These are phyloP conservation scores for Apamea anceps DNA, from an alignment of 2,888 invertebrate species.

Conservation along the genomic window DNA sequence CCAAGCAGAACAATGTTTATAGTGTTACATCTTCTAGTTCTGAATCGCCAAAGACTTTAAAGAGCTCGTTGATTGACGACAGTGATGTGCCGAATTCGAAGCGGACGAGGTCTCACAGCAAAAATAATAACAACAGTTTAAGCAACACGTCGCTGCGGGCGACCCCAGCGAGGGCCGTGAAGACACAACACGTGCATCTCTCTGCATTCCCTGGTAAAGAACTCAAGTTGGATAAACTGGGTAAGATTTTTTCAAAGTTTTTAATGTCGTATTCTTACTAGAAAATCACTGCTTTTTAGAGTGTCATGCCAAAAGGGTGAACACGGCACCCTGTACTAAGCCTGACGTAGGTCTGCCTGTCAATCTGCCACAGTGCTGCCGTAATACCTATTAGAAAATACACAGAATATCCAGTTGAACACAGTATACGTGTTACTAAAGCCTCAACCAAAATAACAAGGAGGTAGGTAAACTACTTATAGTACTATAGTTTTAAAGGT, in stretches of 20 bases:
- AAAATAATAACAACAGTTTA: conserved; percentile 37
- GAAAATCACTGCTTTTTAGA: background rate
- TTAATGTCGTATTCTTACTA: background rate
- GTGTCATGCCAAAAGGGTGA: background rate
- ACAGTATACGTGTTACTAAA: background rate
- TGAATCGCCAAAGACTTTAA: conserved; percentile 73
- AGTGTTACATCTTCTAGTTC: conserved; percentile 74
- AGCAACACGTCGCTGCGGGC: conserved; percentile 52
- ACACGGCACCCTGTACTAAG: background rate
- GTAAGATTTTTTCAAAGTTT: conserved; percentile 69
- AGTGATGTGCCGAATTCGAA: conserved; percentile 72
- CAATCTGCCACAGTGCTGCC: background rate
- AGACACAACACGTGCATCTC: conserved; percentile 78
- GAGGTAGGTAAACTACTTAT: too few species aligned
- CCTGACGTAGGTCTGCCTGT: background rate
- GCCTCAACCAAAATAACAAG: background rate
- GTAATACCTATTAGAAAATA: background rate
- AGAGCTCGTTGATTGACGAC: conserved; percentile 71
- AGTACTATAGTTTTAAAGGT: background rate
- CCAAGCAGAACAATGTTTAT: conserved; percentile 78
- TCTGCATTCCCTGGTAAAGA: conserved; percentile 80
- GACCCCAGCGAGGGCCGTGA: conserved; percentile 69
- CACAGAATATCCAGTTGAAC: background rate
- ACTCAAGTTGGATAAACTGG: conserved; percentile 77
- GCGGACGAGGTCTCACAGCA: conserved; percentile 65